Percentiles rank a stretch among this genome's conserved stretches.
Evolutionary conservation across 2,113 vertebrate genomes (phyloP).

Genomic region (Cettia cetti): DNA sequence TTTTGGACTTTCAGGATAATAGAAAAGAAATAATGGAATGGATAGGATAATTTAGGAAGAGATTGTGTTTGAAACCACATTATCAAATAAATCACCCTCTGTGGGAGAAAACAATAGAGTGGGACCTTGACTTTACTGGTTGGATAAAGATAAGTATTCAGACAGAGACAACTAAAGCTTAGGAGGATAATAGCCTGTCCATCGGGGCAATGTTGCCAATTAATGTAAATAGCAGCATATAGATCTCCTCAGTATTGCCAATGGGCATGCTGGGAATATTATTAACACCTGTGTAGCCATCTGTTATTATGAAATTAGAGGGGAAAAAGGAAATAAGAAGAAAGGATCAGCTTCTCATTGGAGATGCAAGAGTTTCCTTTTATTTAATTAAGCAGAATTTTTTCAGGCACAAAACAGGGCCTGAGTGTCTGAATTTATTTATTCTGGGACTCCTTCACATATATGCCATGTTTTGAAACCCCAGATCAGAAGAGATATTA

Average conservation of each 20-base stretch:
- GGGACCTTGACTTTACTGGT: background rate
- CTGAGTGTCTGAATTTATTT: background rate
- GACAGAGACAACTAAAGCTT: conserved; percentile 33
- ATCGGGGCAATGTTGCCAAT: conserved; percentile 36
- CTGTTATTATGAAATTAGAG: background rate
- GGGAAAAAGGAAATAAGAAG: background rate
- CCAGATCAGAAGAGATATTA: background rate
- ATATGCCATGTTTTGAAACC: fast-evolving
- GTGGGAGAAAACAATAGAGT: conserved; percentile 51
- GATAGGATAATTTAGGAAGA: conserved; percentile 68
- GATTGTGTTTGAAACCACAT: conserved; percentile 62
- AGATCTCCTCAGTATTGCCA: conserved; percentile 31
- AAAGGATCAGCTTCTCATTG: background rate
- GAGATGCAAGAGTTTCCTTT: background rate
- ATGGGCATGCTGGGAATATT: conserved; percentile 1
- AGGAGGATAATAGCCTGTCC: conserved; percentile 64
- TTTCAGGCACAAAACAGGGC: background rate
- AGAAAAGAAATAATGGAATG: conserved; percentile 60
- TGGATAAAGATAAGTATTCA: conserved; percentile 68
- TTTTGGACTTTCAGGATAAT: conserved; percentile 49
- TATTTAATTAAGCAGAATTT: conserved; percentile 1
- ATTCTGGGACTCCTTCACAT: background rate
- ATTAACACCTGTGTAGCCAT: background rate
- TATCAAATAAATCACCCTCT: conserved; percentile 67
- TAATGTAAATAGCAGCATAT: conserved; percentile 56